Conservation (phyloP, 2,888 invertebrate species). For the Agonopterix alstromeriana region DNA sequence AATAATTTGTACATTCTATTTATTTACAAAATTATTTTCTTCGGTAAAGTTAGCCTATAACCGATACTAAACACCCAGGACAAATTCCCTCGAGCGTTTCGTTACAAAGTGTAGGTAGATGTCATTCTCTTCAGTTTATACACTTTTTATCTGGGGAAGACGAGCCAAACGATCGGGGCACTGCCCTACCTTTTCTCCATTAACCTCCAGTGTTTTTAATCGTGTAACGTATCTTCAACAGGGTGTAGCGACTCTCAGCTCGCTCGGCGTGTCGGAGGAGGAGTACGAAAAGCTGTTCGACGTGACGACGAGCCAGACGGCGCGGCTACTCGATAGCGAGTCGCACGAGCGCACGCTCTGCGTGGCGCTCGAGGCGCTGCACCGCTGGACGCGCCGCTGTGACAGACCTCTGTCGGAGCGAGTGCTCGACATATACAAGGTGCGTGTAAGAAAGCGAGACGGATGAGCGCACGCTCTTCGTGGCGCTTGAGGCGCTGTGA, state of each 20-base stretch:
- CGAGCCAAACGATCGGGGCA: no score
- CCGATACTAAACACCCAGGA: no score
- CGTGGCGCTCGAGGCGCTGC: slow-evolving; percentile 87
- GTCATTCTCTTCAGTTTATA: not conserved
- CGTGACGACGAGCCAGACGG: slow-evolving; percentile 80
- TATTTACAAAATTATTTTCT: no score
- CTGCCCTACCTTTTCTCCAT: no score
- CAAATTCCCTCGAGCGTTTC: no score
- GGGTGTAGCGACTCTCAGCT: slow-evolving; percentile 48
- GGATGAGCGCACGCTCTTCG: slow-evolving; percentile 92
- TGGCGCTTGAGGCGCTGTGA: slow-evolving; percentile 85
- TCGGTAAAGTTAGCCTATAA: no score
- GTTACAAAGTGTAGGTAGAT: no score
- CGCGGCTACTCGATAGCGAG: slow-evolving; percentile 89
- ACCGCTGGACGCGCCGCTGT: slow-evolving; percentile 81
- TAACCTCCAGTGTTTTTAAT: not conserved
- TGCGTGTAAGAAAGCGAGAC: slow-evolving; percentile 87
- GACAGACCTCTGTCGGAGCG: slow-evolving; percentile 54
- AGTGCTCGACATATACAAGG: slow-evolving; percentile 33
- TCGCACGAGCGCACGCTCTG: slow-evolving; percentile 94
- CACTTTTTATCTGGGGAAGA: not conserved
- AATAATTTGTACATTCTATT: no score
- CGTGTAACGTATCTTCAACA: slow-evolving; percentile 12
- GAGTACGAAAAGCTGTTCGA: slow-evolving; percentile 74
- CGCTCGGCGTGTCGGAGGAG: slow-evolving; percentile 79